These are phyloP conservation scores for Thalassoma bifasciatum DNA, from an alignment of 2,113 vertebrate genomes.

Conservation along the genomic window DNA sequence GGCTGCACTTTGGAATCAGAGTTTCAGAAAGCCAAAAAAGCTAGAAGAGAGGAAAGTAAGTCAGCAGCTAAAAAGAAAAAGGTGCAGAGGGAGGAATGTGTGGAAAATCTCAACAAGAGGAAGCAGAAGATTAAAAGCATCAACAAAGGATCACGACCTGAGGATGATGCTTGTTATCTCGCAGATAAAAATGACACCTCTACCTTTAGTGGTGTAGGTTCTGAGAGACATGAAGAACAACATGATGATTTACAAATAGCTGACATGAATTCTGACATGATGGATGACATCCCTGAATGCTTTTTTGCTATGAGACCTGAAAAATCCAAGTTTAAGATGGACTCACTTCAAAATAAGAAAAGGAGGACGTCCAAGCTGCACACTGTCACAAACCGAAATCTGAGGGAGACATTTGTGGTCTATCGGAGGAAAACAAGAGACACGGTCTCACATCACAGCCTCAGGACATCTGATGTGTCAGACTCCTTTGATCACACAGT, in stretches of 20 bases:
- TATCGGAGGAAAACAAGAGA: neutral
- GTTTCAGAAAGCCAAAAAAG: constrained; percentile 58
- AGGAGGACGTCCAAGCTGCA: constrained; percentile 1
- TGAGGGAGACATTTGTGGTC: constrained; percentile 40
- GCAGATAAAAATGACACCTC: neutral
- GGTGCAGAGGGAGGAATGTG: neutral
- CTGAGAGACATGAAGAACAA: neutral
- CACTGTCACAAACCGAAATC: neutral
- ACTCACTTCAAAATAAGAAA: neutral
- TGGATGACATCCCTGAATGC: neutral
- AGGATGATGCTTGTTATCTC: neutral
- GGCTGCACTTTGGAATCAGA: neutral
- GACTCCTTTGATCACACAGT: neutral
- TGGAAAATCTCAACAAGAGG: constrained; percentile 1
- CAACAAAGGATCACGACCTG: neutral
- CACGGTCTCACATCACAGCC: neutral
- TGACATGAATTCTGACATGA: neutral
- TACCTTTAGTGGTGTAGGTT: neutral
- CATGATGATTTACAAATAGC: neutral
- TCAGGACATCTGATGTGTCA: neutral
- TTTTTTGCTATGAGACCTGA: neutral
- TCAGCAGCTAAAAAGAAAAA: constrained; percentile 46
- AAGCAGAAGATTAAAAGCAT: constrained; percentile 18
- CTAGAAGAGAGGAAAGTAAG: constrained; percentile 20
- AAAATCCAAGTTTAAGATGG: constrained; percentile 3